These are phyloP conservation scores for Parascotia fuliginaria DNA, from an alignment of 2,888 invertebrate species.

Conservation along the genomic window DNA sequence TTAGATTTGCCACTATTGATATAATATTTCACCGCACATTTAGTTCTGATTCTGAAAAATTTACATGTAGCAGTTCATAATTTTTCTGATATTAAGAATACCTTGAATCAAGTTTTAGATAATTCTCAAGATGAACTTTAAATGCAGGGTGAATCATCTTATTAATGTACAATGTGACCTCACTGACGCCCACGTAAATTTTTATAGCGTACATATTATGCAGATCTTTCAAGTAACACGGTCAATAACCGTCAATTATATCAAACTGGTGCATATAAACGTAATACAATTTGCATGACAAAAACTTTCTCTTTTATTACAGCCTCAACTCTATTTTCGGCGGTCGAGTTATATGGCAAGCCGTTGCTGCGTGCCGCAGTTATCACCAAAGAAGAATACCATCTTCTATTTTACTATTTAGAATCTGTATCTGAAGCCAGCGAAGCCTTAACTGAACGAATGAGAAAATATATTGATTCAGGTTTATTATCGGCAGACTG, in stretches of 20 bases:
- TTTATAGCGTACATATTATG: conserved; percentile 42
- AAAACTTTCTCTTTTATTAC: conserved; percentile 66
- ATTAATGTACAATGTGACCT: conserved; percentile 56
- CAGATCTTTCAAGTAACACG: conserved; percentile 40
- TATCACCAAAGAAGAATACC: conserved; percentile 83
- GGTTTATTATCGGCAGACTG: conserved; percentile 70
- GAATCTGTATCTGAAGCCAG: conserved; percentile 82
- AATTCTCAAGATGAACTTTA: conserved; percentile 61
- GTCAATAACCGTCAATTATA: conserved; percentile 40
- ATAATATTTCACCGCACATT: neutral
- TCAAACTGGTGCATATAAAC: conserved; percentile 39
- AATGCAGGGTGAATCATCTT: conserved; percentile 68
- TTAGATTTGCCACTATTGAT: neutral
- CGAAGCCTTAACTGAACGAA: conserved; percentile 76
- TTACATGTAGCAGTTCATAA: conserved; percentile 2
- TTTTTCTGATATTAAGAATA: no score
- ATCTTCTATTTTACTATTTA: conserved; percentile 82
- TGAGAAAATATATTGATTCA: conserved; percentile 81
- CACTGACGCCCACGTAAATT: conserved; percentile 56
- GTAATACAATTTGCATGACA: conserved; percentile 40
- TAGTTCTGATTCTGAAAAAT: neutral
- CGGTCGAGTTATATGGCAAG: conserved; percentile 87
- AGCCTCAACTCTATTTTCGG: conserved; percentile 86
- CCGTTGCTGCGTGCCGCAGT: conserved; percentile 83
- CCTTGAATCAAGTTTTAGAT: conserved; percentile 61